A percentile compares a stretch with the other conserved stretches of the same genome.
Conservation (phyloP, 2,888 invertebrate species). For the Hydrotaea diabolus region DNA sequence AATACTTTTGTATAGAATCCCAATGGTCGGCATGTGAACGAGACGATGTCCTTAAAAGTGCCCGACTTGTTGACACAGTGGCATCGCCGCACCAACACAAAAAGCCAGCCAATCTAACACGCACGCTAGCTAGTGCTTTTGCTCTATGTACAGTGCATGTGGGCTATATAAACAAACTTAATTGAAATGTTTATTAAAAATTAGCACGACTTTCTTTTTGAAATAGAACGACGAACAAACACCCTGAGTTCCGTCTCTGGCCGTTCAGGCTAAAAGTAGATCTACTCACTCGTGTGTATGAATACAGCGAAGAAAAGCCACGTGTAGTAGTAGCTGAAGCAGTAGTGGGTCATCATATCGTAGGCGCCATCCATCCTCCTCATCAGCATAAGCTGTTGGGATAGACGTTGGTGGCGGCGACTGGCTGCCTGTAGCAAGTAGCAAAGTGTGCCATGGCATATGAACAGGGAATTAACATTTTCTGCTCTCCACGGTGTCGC, state of each 20-base stretch:
- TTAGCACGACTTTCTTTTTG: constrained; percentile 55
- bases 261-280: constrained; percentile 45
- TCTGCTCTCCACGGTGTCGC: not conserved
- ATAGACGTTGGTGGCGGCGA: constrained; percentile 1
- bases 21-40: not conserved
- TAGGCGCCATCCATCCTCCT: not conserved
- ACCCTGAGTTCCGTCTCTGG: not conserved
- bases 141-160: not conserved
- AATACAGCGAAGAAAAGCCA: not conserved
- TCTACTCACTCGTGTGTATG: too few species aligned
- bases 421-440: not conserved
- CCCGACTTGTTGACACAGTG: constrained; percentile 12
- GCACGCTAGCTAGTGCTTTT: not conserved
- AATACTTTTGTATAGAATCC: not conserved
- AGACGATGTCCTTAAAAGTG: not conserved
- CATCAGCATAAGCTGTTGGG: not conserved
- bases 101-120: too few species aligned
- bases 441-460: constrained; percentile 18
- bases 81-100: not conserved
- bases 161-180: constrained; percentile 44
- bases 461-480: constrained; percentile 53
- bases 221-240: constrained; percentile 33
- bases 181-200: constrained; percentile 61
- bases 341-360: not conserved
- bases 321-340: not conserved